Conservation (phyloP, 2,888 invertebrate species). For the Antitype chi region DNA sequence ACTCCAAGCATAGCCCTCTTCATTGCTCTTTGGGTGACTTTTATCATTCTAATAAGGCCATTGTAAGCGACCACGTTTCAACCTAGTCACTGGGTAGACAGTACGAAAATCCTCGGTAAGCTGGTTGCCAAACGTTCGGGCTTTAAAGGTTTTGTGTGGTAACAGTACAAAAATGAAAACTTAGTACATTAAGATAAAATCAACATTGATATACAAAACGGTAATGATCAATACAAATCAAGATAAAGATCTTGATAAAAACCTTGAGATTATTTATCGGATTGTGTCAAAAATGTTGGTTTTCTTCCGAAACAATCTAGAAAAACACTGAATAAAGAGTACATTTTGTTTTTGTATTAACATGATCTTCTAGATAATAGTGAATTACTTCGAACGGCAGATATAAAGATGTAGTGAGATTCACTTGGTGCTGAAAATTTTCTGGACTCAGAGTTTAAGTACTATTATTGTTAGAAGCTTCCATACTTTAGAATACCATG, state of each 20-base stretch:
- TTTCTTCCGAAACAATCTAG: background rate
- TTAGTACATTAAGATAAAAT: background rate
- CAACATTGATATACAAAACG: background rate
- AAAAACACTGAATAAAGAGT: background rate
- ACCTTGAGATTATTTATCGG: background rate
- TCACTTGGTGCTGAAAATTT: too few relatives aligned
- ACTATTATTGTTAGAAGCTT: too few relatives aligned
- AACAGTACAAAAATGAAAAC: background rate
- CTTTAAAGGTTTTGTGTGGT: background rate
- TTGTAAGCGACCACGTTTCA: too few relatives aligned
- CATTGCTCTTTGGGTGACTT: too few relatives aligned
- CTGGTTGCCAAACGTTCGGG: background rate
- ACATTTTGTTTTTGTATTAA: too few relatives aligned
- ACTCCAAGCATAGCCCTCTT: too few relatives aligned
- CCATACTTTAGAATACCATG: too few relatives aligned
- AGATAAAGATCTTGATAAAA: constrained; percentile 6
- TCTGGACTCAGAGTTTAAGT: too few relatives aligned
- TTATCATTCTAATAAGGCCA: too few relatives aligned
- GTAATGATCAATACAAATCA: background rate
- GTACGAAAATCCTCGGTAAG: background rate
- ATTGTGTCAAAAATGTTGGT: background rate
- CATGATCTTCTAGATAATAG: too few relatives aligned
- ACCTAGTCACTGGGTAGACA: background rate
- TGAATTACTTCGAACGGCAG: too few relatives aligned
- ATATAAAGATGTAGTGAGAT: too few relatives aligned